phyloP scores from a whole-genome alignment of 2,113 vertebrate genomes.

The Calidris pugnax region DNA sequence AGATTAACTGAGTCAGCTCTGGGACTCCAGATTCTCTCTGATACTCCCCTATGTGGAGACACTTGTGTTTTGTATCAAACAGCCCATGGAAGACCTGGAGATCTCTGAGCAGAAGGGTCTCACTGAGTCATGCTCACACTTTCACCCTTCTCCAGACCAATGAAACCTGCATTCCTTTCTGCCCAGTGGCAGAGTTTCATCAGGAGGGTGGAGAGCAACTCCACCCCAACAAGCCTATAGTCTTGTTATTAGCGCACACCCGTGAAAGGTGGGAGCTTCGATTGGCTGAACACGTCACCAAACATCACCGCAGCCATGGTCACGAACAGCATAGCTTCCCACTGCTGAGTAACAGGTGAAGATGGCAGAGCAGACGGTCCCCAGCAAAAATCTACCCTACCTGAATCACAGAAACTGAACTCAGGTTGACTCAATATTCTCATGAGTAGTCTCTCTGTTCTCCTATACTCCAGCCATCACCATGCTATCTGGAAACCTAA shows the following conservation, averaged over 20 bases:
- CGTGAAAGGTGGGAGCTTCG: background rate
- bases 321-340: background rate
- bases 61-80: too few species aligned
- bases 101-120: background rate
- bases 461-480: background rate
- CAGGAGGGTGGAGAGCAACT: constrained; percentile 45
- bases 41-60: background rate
- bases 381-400: background rate
- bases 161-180: constrained; percentile 31
- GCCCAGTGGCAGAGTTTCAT: constrained; percentile 30
- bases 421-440: background rate
- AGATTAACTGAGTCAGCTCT: background rate
- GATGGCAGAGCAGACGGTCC: background rate
- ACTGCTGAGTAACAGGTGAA: background rate
- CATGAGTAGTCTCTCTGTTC: fast-evolving
- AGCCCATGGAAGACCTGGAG: background rate
- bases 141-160: constrained; percentile 11
- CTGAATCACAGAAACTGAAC: background rate
- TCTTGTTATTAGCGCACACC: background rate
- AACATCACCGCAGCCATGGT: background rate
- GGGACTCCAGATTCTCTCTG: background rate
- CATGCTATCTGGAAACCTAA: background rate
- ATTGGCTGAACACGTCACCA: background rate
- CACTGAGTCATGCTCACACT: background rate
- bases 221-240: constrained; percentile 28